A percentile compares a stretch with the other conserved stretches of the same genome.
Evolutionary conservation across 2,888 invertebrate species (phyloP).

Genomic region (Hyposoter dolosus): DNA sequence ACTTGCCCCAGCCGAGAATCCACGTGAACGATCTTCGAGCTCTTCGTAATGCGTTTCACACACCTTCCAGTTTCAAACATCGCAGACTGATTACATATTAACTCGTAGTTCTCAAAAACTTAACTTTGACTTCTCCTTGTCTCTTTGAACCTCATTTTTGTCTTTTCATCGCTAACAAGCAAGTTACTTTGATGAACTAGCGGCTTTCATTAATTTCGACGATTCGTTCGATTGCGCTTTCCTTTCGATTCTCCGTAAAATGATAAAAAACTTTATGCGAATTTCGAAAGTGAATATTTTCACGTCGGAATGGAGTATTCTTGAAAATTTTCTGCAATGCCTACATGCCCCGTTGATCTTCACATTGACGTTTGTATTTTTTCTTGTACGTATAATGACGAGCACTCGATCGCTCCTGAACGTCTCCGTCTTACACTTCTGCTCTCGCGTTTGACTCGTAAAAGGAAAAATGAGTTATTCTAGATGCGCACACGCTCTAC

Average conservation of each 20-base stretch:
- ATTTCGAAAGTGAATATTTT: not conserved
- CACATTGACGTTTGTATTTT: not conserved
- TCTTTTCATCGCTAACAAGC: not conserved
- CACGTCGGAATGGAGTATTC: not conserved
- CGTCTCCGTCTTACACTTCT: not conserved
- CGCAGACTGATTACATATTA: slow-evolving; percentile 65
- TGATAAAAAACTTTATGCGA: not conserved
- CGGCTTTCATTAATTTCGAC: not conserved
- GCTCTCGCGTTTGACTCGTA: slow-evolving; percentile 7
- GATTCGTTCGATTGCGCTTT: not conserved
- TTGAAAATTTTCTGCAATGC: not conserved
- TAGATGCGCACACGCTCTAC: slow-evolving; percentile 5
- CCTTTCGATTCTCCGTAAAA: not conserved
- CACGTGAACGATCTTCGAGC: slow-evolving; percentile 54
- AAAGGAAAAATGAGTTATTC: slow-evolving; percentile 7
- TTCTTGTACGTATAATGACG: not conserved
- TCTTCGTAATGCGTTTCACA: slow-evolving; percentile 14
- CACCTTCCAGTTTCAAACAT: slow-evolving; percentile 26
- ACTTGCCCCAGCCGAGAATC: slow-evolving; percentile 50
- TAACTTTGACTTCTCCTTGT: not conserved
- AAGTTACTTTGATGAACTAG: not conserved
- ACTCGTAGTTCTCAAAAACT: slow-evolving; percentile 41
- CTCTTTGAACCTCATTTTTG: not conserved
- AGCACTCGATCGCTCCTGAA: not conserved
- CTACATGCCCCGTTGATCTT: not conserved